Evolutionary conservation across 2,797 vertebrate species (phyloP).

Genomic region (Phrynocephalus vlangalii): DNA sequence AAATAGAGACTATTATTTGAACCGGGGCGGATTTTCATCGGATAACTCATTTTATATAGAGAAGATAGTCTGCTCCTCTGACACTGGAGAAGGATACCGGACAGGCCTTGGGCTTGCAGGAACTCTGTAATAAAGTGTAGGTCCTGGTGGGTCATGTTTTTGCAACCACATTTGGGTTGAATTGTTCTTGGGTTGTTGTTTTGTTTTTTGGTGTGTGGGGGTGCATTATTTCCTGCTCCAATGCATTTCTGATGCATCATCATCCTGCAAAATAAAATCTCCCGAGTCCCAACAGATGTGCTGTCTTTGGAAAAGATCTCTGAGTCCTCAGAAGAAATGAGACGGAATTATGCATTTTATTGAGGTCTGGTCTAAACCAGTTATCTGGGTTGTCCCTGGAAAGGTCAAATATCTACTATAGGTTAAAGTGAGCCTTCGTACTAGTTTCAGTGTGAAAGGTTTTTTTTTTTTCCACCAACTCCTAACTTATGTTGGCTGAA

Average conservation of each 20-base stretch:
- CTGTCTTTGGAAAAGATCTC: neutral
- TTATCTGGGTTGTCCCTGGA: neutral
- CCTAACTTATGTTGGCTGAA: neutral
- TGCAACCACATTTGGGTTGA: neutral
- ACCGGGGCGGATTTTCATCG: slow-evolving; percentile 1
- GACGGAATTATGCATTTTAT: neutral
- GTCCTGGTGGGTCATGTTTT: neutral
- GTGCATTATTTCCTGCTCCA: neutral
- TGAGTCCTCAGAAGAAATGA: neutral
- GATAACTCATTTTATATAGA: neutral
- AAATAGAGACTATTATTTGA: slow-evolving; percentile 3
- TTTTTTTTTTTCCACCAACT: too few relatives aligned
- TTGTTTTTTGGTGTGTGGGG: neutral
- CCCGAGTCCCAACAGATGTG: neutral
- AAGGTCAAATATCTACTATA: neutral
- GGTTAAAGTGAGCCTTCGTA: neutral
- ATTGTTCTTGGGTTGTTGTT: too few relatives aligned
- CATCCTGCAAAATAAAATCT: neutral
- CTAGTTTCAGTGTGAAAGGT: neutral
- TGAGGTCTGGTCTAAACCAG: neutral
- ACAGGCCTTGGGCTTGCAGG: neutral
- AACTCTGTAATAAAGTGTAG: neutral
- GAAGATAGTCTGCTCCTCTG: neutral
- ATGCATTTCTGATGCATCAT: neutral
- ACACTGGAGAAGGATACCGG: neutral